Base-by-base conservation (phyloP, 2,797 vertebrate genomes). In the Avahi laniger region DNA sequence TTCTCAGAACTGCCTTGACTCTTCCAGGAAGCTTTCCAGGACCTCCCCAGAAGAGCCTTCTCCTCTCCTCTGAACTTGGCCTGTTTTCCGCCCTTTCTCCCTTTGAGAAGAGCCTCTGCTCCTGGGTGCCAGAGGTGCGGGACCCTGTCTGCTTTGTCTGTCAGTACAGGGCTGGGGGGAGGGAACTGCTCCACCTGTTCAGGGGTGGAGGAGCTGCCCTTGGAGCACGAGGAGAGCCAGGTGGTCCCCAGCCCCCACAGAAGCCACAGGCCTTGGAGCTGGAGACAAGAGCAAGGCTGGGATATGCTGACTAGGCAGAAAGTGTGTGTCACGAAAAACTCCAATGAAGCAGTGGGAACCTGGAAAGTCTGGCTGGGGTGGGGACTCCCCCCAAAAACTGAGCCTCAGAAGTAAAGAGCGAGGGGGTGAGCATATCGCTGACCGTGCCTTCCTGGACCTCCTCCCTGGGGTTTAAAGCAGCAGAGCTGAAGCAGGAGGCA, bases 281-380 rank as follows among this genome's bases (percentile, higher is more conserved):
- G 33, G 65, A 81, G 38, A 59, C 1, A 0, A 43, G 61, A 81
- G 73, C 54, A 52, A 88, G 50, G 24, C 57, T 81, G 67, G 59
- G 8, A 88, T 61, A 35, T 43, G 75, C 93, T 94, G 91, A 96
- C 28, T 2, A 12, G 41, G 35, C 11, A 82, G 96, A 97, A 97
- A 96, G 3, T 89, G 41, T 84, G 48, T 73, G 35, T 70, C 61
- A 87, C 30, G 46, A 59, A 88, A 95, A 96, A 50, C 35, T 97
- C 83, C 94, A 82, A 1, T 0, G 5, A 57, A 82, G 80, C 50
- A 69, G 50, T 17, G 91, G 80, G 75, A 79, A 81, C 61, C 75
- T 89, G 91, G 93, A 91, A 94, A 86, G 48, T 69, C 72, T 83
- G 78, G 69, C 7, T 72, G 65, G 72, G 78, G 35, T 43, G 50